Percentiles rank a stretch among this genome's conserved stretches.
Conservation (phyloP, 2,888 invertebrate species). For the Agrenia bidenticulata region DNA sequence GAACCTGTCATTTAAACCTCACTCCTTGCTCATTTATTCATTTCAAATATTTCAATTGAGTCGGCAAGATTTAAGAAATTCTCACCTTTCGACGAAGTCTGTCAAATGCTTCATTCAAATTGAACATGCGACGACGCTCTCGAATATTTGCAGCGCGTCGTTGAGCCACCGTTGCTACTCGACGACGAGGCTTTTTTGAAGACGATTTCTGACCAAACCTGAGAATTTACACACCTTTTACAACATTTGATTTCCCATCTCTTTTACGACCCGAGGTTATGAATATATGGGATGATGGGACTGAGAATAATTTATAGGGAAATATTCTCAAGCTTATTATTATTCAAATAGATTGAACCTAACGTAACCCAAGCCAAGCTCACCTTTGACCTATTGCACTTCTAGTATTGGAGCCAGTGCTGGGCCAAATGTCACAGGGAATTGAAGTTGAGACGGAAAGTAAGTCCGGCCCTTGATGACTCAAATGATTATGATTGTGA, state of each 20-base stretch:
- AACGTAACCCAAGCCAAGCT: too few relatives aligned
- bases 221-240: conserved; percentile 7
- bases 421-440: conserved; percentile 27
- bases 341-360: too few relatives aligned
- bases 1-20: too few relatives aligned
- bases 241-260: background rate
- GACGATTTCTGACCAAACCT: conserved; percentile 41
- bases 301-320: too few relatives aligned
- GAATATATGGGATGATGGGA: too few relatives aligned
- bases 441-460: conserved; percentile 28
- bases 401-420: conserved; percentile 15
- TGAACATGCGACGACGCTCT: conserved; percentile 91
- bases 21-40: too few relatives aligned
- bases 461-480: conserved; percentile 37
- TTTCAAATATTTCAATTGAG: too few relatives aligned
- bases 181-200: conserved; percentile 76
- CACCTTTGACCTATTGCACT: background rate
- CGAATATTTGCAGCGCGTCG: conserved; percentile 89
- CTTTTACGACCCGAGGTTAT: background rate
- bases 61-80: background rate
- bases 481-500: conserved; percentile 31
- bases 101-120: conserved; percentile 93
- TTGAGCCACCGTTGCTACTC: conserved; percentile 88
- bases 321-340: too few relatives aligned
- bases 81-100: conserved; percentile 79